These are phyloP conservation scores for Thalassophryne amazonica DNA, from an alignment of 2,797 vertebrate genomes.

Conservation along the genomic window DNA sequence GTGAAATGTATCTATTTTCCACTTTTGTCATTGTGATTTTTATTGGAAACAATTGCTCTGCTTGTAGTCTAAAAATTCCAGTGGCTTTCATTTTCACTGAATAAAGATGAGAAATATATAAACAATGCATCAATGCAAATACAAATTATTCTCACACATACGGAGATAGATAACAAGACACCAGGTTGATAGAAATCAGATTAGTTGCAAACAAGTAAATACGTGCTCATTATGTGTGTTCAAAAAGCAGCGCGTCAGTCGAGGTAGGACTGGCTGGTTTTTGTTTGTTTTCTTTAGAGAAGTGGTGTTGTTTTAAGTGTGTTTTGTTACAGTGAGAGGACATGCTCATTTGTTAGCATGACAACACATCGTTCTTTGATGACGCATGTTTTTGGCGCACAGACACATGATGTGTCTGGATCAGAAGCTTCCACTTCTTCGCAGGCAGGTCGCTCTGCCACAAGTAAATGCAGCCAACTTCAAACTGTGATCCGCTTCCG, in stretches of 20 bases:
- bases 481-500: no score
- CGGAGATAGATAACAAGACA: no score
- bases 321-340: background rate
- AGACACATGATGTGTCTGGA: slow-evolving; percentile 10
- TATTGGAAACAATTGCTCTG: slow-evolving; percentile 35
- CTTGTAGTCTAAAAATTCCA: slow-evolving; percentile 1
- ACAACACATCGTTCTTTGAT: background rate
- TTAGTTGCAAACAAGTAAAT: no score
- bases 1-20: background rate
- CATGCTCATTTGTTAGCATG: background rate
- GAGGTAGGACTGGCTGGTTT: background rate
- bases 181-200: no score
- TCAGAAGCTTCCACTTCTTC: slow-evolving; percentile 5
- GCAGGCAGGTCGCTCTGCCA: slow-evolving; percentile 5
- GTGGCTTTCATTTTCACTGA: background rate
- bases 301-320: background rate
- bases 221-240: slow-evolving; percentile 6
- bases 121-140: slow-evolving; percentile 1
- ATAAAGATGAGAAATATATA: slow-evolving; percentile 1
- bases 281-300: background rate
- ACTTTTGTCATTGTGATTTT: slow-evolving; percentile 21
- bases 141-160: background rate
- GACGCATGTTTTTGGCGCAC: background rate
- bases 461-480: slow-evolving; percentile 9
- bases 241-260: background rate